phyloP scores from a whole-genome alignment of 2,888 invertebrate genomes.

The Dione juno region DNA sequence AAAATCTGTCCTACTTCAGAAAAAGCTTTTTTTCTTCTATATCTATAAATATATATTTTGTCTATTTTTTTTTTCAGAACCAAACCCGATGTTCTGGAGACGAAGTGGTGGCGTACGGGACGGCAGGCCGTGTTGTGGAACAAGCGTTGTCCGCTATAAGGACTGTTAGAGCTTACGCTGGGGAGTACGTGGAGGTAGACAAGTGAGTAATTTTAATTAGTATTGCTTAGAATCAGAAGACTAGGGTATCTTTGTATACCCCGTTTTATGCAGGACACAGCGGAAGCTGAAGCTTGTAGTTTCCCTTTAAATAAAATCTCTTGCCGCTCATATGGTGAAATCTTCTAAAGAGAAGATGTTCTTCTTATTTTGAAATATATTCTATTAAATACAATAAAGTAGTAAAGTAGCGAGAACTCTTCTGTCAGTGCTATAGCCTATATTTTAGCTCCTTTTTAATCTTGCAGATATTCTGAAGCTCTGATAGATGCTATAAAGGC shows the following conservation, averaged over 20 bases:
- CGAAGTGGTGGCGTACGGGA: slow-evolving; percentile 87
- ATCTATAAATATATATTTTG: too few relatives aligned
- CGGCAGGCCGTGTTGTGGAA: slow-evolving; percentile 88
- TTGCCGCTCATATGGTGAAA: too few relatives aligned
- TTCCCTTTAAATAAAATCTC: too few relatives aligned
- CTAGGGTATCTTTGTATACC: too few relatives aligned
- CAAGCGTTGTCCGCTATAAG: slow-evolving; percentile 88
- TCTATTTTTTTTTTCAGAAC: slow-evolving; percentile 64
- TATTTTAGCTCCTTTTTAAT: slow-evolving; percentile 21
- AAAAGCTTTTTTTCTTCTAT: too few relatives aligned
- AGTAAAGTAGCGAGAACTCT: too few relatives aligned
- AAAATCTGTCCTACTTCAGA: too few relatives aligned
- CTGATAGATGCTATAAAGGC: slow-evolving; percentile 81
- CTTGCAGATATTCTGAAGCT: slow-evolving; percentile 74
- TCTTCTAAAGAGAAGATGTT: too few relatives aligned
- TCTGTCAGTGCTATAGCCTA: not conserved
- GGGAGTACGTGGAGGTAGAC: slow-evolving; percentile 87
- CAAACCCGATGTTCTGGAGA: slow-evolving; percentile 85
- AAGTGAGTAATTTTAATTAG: slow-evolving; percentile 62
- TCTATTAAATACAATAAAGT: too few relatives aligned
- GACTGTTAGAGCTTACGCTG: slow-evolving; percentile 88
- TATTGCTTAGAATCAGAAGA: not conserved
- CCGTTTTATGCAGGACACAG: too few relatives aligned
- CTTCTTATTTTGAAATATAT: too few relatives aligned
- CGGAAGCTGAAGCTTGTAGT: too few relatives aligned